phyloP scores from a whole-genome alignment of 1,140 invertebrate genomes.

The Luehdorfia chinensis region DNA sequence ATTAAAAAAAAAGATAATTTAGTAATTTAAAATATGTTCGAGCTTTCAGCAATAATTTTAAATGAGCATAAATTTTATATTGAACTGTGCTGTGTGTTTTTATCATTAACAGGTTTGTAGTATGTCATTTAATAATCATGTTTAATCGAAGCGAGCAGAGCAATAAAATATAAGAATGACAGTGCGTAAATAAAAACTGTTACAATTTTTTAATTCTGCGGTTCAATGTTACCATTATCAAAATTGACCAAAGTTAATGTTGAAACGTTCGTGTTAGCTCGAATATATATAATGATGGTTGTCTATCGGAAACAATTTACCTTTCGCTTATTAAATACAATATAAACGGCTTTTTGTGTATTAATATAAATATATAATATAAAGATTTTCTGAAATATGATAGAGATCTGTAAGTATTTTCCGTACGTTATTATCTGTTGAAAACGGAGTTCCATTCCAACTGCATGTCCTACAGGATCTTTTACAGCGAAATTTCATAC shows the following conservation, averaged over 20 bases:
- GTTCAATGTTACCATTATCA: constrained; percentile 24
- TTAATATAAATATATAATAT: constrained; percentile 37
- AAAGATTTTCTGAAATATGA: constrained; percentile 26
- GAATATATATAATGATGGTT: constrained; percentile 42
- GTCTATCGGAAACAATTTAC: constrained; percentile 52
- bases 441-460: too few relatives aligned
- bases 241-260: constrained; percentile 28
- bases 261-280: constrained; percentile 24
- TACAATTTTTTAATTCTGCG: background rate
- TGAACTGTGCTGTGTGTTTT: constrained; percentile 7
- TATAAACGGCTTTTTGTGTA: constrained; percentile 62
- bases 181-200: background rate
- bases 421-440: too few relatives aligned
- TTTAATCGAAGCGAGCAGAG: background rate
- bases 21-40: constrained; percentile 1
- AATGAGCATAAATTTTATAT: background rate
- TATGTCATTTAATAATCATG: constrained; percentile 4
- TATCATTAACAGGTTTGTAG: constrained; percentile 3
- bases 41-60: background rate
- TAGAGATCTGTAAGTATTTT: constrained; percentile 45
- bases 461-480: too few relatives aligned
- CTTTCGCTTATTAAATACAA: constrained; percentile 45
- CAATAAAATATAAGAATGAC: background rate
- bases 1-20: constrained; percentile 21
- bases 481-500: too few relatives aligned